Conservation (phyloP, 1,140 invertebrate genomes). For the Mylabris phalerata region DNA sequence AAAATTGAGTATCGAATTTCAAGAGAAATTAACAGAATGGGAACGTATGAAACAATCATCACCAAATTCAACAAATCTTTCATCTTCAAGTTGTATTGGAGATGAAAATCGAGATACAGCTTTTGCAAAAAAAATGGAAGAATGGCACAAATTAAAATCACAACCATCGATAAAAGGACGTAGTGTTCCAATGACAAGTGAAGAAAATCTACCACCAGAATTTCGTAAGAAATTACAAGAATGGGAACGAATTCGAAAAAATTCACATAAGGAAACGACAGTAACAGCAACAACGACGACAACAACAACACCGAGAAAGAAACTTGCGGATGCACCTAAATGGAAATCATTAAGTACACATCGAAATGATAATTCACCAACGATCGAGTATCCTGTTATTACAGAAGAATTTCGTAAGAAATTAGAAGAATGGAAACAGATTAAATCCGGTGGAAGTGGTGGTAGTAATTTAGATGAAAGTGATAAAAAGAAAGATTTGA, state of each 20-base stretch:
- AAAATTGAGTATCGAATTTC: constrained; percentile 64
- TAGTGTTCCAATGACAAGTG: constrained; percentile 38
- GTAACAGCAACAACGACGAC: constrained; percentile 39
- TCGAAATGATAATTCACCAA: constrained; percentile 41
- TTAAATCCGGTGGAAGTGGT: constrained; percentile 50
- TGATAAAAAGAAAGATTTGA: constrained; percentile 29
- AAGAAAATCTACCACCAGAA: constrained; percentile 65
- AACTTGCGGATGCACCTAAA: constrained; percentile 65
- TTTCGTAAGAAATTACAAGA: constrained; percentile 77
- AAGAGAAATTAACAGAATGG: constrained; percentile 65
- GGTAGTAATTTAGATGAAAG: constrained; percentile 43
- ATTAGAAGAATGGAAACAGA: constrained; percentile 60
- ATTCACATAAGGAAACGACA: constrained; percentile 54
- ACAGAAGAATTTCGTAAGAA: constrained; percentile 64
- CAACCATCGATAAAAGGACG: constrained; percentile 18
- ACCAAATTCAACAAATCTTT: constrained; percentile 14
- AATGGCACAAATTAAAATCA: constrained; percentile 41
- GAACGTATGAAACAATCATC: constrained; percentile 48
- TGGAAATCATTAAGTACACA: constrained; percentile 50
- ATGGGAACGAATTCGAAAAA: constrained; percentile 73
- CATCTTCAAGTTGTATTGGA: constrained; percentile 15
- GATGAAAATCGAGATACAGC: constrained; percentile 37
- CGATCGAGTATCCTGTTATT: constrained; percentile 51
- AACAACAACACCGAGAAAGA: constrained; percentile 42
- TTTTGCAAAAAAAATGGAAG: constrained; percentile 40